Base-by-base conservation (phyloP, 2,888 invertebrate species). In the Disparrhopalites patrizii region DNA sequence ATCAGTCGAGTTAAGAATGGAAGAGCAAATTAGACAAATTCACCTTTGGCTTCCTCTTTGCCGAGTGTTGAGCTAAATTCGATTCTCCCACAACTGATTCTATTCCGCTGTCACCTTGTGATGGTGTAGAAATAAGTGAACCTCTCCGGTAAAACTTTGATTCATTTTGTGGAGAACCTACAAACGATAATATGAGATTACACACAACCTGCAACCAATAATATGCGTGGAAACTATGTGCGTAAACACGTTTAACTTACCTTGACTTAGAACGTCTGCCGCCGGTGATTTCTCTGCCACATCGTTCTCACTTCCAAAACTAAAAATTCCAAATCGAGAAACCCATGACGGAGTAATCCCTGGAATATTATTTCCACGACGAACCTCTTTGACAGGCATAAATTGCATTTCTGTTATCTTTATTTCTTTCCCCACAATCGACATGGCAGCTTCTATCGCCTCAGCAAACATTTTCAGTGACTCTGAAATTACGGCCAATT, bases 401-500 rank as follows among this genome's bases (percentile, higher is more conserved):
- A 77, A 23, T 1, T 78, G 78, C 51, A 77, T 74, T 85, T 69
- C 85, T 67, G 86, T 79, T 88, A 90, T 77, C 84, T 83, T 70
- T 85, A 85, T 73, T 90, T 90, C 70, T 90, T 79, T 65, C 10
- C 57, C 61, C 70, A 85, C 84, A 58, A 86, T 85, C 0, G 88
- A 67, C 90, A 82, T 0, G 91, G 91, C 30, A 93, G 91, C 67
- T 87, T 82, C 72, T 5, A 75, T 50, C 36, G 92, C 89, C 78
- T 95, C 94, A 74, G 90, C 89, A 72, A 96, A 90, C 0, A 93
- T 88, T 78, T 88, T 89, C 61, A 96, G 80, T 0, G 93, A 93
- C 82, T 95, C 96, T 93, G 80, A 38, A 81, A 81, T 74, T 68
- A 71, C 72, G 69, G 10, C 63, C 51, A n/a, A n/a, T n/a, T n/a